phyloP scores from a whole-genome alignment of 2,113 vertebrate species.

The Ovis canadensis region DNA sequence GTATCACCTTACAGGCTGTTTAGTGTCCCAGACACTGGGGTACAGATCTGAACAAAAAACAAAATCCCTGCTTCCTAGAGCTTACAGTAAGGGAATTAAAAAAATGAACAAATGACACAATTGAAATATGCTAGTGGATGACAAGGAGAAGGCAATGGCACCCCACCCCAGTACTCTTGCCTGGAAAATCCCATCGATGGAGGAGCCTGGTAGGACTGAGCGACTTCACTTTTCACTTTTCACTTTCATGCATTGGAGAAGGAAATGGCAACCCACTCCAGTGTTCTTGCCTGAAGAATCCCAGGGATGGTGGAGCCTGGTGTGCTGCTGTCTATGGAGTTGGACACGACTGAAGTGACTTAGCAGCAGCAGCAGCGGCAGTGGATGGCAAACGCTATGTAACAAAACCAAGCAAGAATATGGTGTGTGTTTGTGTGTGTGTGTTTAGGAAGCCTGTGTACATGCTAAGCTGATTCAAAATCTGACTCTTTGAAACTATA shows the following conservation, averaged over 20 bases:
- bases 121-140: neutral
- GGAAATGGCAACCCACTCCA: too few species aligned
- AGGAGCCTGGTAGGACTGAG: too few species aligned
- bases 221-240: too few species aligned
- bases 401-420: neutral
- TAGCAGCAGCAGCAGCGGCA: too few species aligned
- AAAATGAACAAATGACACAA: neutral
- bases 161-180: too few species aligned
- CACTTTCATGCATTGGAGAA: too few species aligned
- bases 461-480: neutral
- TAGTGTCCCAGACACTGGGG: neutral
- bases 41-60: neutral
- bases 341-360: rapidly evolving
- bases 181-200: too few species aligned
- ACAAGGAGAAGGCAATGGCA: neutral
- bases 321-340: too few species aligned
- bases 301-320: rapidly evolving
- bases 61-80: neutral
- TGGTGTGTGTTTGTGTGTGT: neutral
- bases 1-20: neutral
- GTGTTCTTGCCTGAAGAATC: too few species aligned
- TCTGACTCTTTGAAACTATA: neutral
- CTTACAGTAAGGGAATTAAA: neutral
- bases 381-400: neutral
- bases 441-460: neutral